phyloP scores from a whole-genome alignment of 2,113 vertebrate genomes.

The Callorhinus ursinus region DNA sequence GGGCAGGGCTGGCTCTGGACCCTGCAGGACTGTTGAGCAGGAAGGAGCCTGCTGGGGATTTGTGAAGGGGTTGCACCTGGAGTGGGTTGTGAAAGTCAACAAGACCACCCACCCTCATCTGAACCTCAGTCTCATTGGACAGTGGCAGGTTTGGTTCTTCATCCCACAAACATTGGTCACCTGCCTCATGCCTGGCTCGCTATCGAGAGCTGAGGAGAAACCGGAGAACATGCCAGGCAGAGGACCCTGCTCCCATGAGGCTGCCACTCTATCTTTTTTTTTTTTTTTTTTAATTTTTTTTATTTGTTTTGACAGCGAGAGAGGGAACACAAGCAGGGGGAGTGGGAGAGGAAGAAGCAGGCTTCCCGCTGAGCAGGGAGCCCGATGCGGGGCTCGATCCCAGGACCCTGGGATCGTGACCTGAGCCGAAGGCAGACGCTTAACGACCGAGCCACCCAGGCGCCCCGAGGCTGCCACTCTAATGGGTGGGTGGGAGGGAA shows the following conservation, averaged over 20 bases:
- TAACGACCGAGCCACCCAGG: too few species aligned
- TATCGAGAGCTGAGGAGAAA: neutral
- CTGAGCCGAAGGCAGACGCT: too few species aligned
- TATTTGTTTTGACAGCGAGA: too few species aligned
- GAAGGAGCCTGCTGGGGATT: neutral
- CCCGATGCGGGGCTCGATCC: too few species aligned
- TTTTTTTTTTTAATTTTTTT: too few species aligned
- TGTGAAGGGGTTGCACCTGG: neutral
- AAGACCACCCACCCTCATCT: neutral
- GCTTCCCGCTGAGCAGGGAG: too few species aligned
- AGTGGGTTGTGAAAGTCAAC: neutral
- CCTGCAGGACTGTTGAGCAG: slow-evolving; percentile 48
- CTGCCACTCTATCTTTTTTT: neutral
- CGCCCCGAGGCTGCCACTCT: neutral
- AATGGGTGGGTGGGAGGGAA: neutral
- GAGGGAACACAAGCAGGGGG: too few species aligned
- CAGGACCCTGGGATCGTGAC: too few species aligned
- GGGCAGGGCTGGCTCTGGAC: neutral
- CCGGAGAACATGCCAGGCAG: neutral
- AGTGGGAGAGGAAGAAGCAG: too few species aligned
- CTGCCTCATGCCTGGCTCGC: neutral
- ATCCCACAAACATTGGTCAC: neutral
- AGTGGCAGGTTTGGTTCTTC: neutral
- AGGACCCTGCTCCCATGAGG: too few species aligned
- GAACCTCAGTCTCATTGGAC: neutral